Percentiles rank a stretch among this genome's conserved stretches.
These are phyloP conservation scores for Rhinolophus sinicus DNA, from an alignment of 2,113 vertebrate species.

Conservation along the genomic window DNA sequence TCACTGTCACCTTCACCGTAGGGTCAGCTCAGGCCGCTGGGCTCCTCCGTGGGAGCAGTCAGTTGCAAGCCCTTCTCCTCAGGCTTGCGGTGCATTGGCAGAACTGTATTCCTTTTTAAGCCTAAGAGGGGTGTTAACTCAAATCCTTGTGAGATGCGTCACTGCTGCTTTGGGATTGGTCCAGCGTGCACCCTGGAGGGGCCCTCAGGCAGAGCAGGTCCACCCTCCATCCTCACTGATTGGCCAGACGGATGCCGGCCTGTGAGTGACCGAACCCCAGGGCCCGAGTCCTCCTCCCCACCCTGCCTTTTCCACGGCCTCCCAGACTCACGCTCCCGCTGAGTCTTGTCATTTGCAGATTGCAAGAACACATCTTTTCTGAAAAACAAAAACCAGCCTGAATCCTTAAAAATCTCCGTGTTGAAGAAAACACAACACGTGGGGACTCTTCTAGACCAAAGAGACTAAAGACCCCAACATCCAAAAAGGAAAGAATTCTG, in stretches of 20 bases:
- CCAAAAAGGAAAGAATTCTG: no score
- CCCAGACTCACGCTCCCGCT: not conserved
- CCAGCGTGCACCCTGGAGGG: not conserved
- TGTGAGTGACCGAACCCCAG: not conserved
- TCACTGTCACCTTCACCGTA: rapidly evolving
- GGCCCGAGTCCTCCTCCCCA: not conserved
- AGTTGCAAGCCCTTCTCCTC: not conserved
- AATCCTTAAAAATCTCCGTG: not conserved
- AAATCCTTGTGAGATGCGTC: not conserved
- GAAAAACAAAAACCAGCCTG: not conserved
- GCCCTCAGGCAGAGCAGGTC: not conserved
- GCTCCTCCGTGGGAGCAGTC: not conserved
- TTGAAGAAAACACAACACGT: not conserved
- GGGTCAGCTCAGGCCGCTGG: not conserved
- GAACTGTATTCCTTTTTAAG: not conserved
- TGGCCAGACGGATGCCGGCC: not conserved
- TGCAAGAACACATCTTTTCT: not conserved
- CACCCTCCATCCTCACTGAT: rapidly evolving
- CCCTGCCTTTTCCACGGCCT: not conserved
- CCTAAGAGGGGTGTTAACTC: not conserved
- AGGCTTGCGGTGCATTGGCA: not conserved
- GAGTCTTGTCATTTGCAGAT: not conserved
- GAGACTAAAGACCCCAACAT: not conserved
- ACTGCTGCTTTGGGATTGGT: not conserved
- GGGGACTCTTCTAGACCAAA: not conserved